phyloP scores from a whole-genome alignment of 2,113 vertebrate species.

The Plecotus auritus region DNA sequence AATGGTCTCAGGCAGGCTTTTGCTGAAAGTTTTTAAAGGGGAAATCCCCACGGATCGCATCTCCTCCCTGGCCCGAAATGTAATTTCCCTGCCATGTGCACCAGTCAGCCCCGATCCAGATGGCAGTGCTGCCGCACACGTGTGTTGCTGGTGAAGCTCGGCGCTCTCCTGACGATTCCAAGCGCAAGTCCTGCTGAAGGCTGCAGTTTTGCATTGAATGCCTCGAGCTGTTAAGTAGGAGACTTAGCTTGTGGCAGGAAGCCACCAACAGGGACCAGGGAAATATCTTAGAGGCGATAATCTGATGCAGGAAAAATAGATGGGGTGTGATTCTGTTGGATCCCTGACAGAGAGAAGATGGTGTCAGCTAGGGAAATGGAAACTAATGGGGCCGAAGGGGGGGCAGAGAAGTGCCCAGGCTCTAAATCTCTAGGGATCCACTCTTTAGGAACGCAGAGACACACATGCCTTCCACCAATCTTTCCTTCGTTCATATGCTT shows the following conservation, averaged over 20 bases:
- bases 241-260: constrained; percentile 16
- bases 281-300: constrained; percentile 30
- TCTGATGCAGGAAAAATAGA: constrained; percentile 34
- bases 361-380: neutral
- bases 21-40: constrained; percentile 45
- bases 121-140: neutral
- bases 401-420: neutral
- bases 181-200: neutral
- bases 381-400: neutral
- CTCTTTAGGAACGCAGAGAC: neutral
- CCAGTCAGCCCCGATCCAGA: neutral
- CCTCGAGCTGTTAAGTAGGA: neutral
- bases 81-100: neutral
- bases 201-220: neutral
- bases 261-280: neutral
- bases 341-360: constrained; percentile 1
- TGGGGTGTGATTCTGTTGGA: constrained; percentile 10
- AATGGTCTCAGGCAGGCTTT: constrained; percentile 53
- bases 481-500: neutral
- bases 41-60: neutral
- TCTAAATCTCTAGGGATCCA: neutral
- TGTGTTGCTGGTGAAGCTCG: neutral
- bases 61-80: neutral
- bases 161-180: neutral
- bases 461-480: neutral